Evolutionary conservation across 2,113 vertebrate species (phyloP).

Genomic region (Nerophis lumbriciformis): DNA sequence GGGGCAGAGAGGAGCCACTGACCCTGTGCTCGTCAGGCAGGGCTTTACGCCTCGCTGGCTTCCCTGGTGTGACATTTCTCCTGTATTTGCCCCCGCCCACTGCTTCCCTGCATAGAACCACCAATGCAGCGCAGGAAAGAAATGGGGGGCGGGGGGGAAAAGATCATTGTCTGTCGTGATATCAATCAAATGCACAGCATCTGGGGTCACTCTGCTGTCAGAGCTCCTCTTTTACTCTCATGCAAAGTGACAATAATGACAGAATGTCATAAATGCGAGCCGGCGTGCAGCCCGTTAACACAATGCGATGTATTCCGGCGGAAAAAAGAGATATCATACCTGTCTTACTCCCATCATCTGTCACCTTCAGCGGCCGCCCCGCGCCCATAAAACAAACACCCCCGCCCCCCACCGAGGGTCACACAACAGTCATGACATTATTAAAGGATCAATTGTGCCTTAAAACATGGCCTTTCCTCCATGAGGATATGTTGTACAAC

Average conservation of each 20-base stretch:
- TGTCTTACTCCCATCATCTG: slow-evolving; percentile 26
- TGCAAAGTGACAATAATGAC: slow-evolving; percentile 71
- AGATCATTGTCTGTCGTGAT: slow-evolving; percentile 70
- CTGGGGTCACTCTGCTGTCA: slow-evolving; percentile 73
- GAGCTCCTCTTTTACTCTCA: slow-evolving; percentile 56
- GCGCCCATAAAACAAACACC: slow-evolving; percentile 25
- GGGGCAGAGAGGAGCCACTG: slow-evolving; percentile 73
- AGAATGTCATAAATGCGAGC: slow-evolving; percentile 60
- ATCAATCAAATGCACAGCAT: slow-evolving; percentile 77
- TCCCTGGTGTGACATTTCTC: slow-evolving; percentile 72
- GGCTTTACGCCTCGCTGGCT: slow-evolving; percentile 73
- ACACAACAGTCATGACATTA: slow-evolving; percentile 68
- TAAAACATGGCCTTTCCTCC: slow-evolving; percentile 62
- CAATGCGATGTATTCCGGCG: slow-evolving; percentile 39
- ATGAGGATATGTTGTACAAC: slow-evolving; percentile 45
- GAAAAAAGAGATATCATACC: slow-evolving; percentile 35
- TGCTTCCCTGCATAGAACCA: slow-evolving; percentile 50
- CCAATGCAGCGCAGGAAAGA: slow-evolving; percentile 44
- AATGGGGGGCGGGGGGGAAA: slow-evolving; percentile 13
- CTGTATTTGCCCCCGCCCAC: slow-evolving; percentile 61
- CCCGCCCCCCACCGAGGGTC: slow-evolving; percentile 51
- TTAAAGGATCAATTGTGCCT: slow-evolving; percentile 75
- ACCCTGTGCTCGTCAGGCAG: slow-evolving; percentile 59
- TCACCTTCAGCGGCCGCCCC: slow-evolving; percentile 9
- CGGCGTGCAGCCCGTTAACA: slow-evolving; percentile 40